Percentiles rank a stretch among this genome's conserved stretches.
These are phyloP conservation scores for Oceanites oceanicus DNA, from an alignment of 2,113 vertebrate genomes.

Conservation along the genomic window DNA sequence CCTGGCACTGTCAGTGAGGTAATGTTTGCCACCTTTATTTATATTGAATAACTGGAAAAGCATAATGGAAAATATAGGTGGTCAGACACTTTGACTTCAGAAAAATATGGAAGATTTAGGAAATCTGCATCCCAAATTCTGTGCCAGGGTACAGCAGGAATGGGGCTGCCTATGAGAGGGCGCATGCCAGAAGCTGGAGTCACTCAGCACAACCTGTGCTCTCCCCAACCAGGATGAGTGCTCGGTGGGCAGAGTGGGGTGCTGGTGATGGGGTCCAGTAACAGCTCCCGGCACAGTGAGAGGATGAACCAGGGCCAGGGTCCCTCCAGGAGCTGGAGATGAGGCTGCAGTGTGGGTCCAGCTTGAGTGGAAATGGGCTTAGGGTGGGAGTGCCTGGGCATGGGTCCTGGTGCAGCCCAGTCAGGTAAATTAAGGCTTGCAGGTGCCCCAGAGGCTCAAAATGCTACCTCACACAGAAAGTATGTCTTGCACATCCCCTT, in stretches of 20 bases:
- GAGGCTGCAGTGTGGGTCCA: background rate
- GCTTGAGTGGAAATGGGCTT: background rate
- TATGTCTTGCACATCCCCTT: rapidly evolving
- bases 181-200: background rate
- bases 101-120: background rate
- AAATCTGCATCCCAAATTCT: background rate
- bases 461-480: background rate
- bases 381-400: rapidly evolving
- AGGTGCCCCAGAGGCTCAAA: background rate
- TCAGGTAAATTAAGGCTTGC: background rate
- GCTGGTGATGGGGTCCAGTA: background rate
- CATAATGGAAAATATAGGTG: background rate
- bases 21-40: background rate
- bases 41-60: background rate
- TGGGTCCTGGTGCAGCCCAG: background rate
- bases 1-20: background rate
- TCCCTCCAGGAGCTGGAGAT: background rate
- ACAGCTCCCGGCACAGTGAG: background rate
- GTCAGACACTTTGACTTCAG: background rate
- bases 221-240: background rate
- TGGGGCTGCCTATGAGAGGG: background rate
- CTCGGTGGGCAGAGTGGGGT: rapidly evolving
- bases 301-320: background rate
- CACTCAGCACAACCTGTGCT: background rate
- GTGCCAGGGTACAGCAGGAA: background rate